These are phyloP conservation scores for Chloroceryle aenea DNA, from an alignment of 2,113 vertebrate genomes.

Conservation along the genomic window DNA sequence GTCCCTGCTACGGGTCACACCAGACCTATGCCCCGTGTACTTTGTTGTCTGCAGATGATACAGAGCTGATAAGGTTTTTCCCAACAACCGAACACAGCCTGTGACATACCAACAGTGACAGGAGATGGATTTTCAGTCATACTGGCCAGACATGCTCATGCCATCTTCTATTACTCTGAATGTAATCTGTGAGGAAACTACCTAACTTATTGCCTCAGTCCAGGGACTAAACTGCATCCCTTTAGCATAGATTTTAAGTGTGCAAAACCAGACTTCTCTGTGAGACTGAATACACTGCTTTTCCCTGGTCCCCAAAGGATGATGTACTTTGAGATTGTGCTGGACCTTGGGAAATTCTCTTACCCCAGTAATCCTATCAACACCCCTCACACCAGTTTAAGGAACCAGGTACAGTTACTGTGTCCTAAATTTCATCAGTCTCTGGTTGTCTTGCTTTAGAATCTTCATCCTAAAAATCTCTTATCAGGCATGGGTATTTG, in stretches of 20 bases:
- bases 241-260: background rate
- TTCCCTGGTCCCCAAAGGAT: background rate
- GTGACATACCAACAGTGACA: background rate
- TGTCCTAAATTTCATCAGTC: background rate
- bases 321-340: background rate
- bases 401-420: background rate
- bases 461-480: background rate
- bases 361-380: background rate
- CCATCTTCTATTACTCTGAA: background rate
- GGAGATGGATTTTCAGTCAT: constrained; percentile 35
- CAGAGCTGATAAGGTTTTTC: background rate
- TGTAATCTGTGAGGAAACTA: background rate
- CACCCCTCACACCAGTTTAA: background rate
- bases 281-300: background rate
- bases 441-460: background rate
- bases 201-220: background rate
- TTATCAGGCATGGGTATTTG: background rate
- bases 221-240: background rate
- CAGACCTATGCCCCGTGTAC: background rate
- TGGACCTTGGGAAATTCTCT: background rate
- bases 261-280: background rate
- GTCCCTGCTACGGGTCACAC: background rate
- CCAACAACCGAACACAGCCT: background rate
- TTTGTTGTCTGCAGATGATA: background rate
- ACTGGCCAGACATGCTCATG: background rate